These are phyloP conservation scores for Acrossocheilus fasciatus DNA, from an alignment of 2,797 vertebrate species.

Conservation along the genomic window DNA sequence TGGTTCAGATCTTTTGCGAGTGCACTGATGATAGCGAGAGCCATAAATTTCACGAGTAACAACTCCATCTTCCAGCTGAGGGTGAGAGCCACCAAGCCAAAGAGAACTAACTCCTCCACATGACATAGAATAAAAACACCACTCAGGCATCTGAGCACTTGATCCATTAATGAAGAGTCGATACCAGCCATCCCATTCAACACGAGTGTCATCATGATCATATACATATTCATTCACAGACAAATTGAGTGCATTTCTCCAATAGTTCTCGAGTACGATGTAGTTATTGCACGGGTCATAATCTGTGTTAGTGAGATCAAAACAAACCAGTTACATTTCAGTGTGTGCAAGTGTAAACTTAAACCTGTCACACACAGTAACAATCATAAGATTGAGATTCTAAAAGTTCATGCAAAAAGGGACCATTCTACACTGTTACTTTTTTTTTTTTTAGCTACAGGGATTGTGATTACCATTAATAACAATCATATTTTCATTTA, in stretches of 20 bases:
- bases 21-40: neutral
- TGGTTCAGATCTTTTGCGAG: no score
- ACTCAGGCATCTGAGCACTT: slow-evolving; percentile 37
- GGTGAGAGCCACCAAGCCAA: neutral
- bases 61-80: slow-evolving; percentile 22
- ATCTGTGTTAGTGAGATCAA: neutral
- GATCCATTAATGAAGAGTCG: slow-evolving; percentile 13
- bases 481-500: no score
- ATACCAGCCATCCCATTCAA: slow-evolving; percentile 37
- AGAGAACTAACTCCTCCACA: slow-evolving; percentile 7
- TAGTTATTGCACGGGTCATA: slow-evolving; percentile 7
- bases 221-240: neutral
- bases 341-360: no score
- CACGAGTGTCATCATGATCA: neutral
- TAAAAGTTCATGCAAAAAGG: no score
- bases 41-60: slow-evolving; percentile 8
- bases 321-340: no score
- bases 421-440: no score
- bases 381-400: no score
- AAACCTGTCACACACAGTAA: no score
- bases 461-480: no score
- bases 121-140: neutral
- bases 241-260: slow-evolving; percentile 8
- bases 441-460: no score
- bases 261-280: neutral